Conservation (phyloP, 2,113 vertebrate species). For the Boulengeromyrus knoepffleri region DNA sequence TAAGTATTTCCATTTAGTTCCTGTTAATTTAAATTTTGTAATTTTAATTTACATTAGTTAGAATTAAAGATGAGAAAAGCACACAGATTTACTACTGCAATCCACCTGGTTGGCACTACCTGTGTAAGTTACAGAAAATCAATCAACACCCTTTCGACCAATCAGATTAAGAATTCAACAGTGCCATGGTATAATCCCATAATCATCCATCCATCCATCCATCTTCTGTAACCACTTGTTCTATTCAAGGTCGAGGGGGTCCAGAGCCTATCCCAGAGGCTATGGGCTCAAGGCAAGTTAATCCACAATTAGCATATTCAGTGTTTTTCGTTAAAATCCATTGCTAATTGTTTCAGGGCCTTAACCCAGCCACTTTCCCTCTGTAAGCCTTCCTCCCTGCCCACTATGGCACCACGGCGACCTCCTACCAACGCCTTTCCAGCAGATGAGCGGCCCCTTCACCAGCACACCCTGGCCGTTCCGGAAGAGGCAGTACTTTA, state of each 20-base stretch:
- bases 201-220: not conserved
- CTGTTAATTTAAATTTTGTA: not conserved
- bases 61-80: not conserved
- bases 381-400: not conserved
- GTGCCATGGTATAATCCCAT: not conserved
- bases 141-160: not conserved
- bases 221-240: not conserved
- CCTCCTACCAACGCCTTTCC: constrained; percentile 80
- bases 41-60: not conserved
- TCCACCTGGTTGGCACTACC: not conserved
- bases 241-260: not conserved
- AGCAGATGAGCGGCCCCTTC: constrained; percentile 84
- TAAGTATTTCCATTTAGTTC: not conserved
- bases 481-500: constrained; percentile 83
- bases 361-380: not conserved
- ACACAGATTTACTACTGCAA: not conserved
- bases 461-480: constrained; percentile 79
- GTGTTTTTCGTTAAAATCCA: not conserved
- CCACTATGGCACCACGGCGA: not conserved
- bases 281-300: not conserved
- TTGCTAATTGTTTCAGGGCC: not conserved
- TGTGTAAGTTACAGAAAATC: not conserved
- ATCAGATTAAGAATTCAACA: not conserved
- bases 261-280: not conserved
- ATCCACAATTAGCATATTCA: not conserved